Conservation (phyloP, 2,113 vertebrate species). For the Nesospiza acunhae region DNA sequence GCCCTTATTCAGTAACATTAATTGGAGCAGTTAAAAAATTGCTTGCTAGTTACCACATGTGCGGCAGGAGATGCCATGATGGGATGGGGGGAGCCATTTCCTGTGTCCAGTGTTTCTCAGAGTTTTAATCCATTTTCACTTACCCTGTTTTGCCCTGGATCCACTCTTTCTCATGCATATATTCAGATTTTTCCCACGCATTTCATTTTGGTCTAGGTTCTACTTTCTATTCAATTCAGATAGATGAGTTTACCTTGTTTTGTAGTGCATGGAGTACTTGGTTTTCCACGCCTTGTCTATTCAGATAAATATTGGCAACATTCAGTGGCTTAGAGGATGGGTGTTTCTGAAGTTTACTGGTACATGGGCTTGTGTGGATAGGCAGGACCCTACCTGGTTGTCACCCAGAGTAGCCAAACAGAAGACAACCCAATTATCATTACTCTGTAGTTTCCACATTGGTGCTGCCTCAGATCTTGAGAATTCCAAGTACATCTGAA, state of each 20-base stretch:
- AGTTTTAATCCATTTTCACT: background rate
- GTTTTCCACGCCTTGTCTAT: background rate
- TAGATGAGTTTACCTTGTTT: background rate
- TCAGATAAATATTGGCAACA: background rate
- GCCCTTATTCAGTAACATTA: background rate
- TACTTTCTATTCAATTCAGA: background rate
- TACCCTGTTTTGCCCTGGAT: background rate
- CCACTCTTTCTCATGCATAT: background rate
- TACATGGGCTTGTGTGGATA: background rate
- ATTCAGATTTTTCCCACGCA: background rate
- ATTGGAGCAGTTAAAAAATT: background rate
- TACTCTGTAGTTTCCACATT: accelerated
- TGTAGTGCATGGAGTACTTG: background rate
- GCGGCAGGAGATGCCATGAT: background rate
- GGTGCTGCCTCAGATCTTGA: background rate
- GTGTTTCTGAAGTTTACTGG: background rate
- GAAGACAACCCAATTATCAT: background rate
- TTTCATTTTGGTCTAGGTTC: background rate
- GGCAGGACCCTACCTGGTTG: background rate
- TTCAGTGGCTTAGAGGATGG: background rate
- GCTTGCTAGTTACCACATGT: background rate
- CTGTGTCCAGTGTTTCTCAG: background rate
- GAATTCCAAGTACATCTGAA: background rate
- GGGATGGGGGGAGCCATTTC: background rate
- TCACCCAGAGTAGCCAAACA: background rate